These are phyloP conservation scores for Corythucha ciliata DNA, from an alignment of 2,888 invertebrate species.

Conservation along the genomic window DNA sequence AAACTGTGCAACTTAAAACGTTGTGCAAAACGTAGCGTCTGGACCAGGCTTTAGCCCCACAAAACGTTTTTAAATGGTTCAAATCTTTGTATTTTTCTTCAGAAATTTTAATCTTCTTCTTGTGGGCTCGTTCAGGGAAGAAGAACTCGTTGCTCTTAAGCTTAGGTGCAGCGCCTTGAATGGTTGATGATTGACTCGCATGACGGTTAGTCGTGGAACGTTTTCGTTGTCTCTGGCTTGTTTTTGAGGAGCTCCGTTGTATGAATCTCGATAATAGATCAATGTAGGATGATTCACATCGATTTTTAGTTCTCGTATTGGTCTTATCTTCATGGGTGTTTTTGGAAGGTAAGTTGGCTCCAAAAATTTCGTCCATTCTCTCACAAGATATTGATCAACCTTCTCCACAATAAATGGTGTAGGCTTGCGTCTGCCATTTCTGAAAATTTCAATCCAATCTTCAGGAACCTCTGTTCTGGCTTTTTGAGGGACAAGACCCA, in stretches of 20 bases:
- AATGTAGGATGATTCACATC: conserved; percentile 7
- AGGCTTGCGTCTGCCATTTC: conserved; percentile 32
- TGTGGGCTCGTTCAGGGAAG: conserved; percentile 15
- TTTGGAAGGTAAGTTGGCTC: conserved; percentile 3
- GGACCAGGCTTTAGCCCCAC: conserved; percentile 10
- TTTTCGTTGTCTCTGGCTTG: too few species aligned
- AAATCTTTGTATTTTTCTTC: conserved; percentile 7
- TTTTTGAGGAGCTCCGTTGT: conserved; percentile 1
- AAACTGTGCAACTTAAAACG: not conserved
- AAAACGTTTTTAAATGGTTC: conserved; percentile 12
- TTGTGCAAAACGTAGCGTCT: not conserved
- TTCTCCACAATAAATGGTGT: conserved; percentile 31
- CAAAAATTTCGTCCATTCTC: conserved; percentile 11
- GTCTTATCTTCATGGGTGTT: conserved; percentile 14
- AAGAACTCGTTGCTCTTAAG: conserved; percentile 4
- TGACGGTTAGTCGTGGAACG: too few species aligned
- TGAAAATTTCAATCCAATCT: conserved; percentile 30
- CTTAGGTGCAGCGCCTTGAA: conserved; percentile 7
- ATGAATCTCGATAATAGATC: conserved; percentile 7
- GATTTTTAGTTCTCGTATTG: conserved; percentile 4
- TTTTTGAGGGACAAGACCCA: conserved; percentile 19
- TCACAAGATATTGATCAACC: conserved; percentile 5
- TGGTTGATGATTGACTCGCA: too few species aligned
- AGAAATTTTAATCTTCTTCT: conserved; percentile 2
- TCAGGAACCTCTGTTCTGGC: conserved; percentile 20